Evolutionary conservation across 2,113 vertebrate genomes (phyloP), one percentile per base, ranked within the genome.

Genomic region (Prionailurus bengalensis): DNA sequence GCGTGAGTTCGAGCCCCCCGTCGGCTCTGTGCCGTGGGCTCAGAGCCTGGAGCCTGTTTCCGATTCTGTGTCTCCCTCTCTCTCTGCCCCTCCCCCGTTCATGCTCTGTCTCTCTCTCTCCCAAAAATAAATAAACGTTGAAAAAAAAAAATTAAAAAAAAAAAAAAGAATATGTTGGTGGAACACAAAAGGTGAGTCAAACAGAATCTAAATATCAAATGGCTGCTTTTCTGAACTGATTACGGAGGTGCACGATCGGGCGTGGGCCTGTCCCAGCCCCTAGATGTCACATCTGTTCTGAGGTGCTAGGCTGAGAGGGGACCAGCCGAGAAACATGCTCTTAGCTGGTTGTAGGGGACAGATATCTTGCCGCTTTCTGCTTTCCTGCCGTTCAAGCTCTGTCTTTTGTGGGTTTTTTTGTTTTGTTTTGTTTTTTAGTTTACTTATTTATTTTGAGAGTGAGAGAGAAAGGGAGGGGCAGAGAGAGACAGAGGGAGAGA

Each of bases 201-300:
- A 51, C 8, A 6, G 53, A 53, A 17, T 55, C 58, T 3, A 29
- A 68, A 23, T 79, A 61, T 15, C 94, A 39, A 29, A 61, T 1
- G 2, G 31, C 42, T 55, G 25, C 63, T 68, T 68, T 84, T 53
- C 79, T 51, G 79, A 48, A 25, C 25, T 15, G 29, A 45, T 23
- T 25, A 0, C 23, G 51, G 66, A 53, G 23, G 29, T 21, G 19
- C 8, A 0, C 7, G 21, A 81, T 51, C 61, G n/a, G 16, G 82
- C 15, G 4, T 7, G n/a, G 36, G 31, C 51, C 83, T 74, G 19
- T 13, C 23, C 15, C 0, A 0, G 51, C 9, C 65, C 33, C 4
- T 3, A 4, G 42, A 31, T 0, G 11, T 36, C 70, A 61, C 14
- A 0, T 7, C 39, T 71, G 15, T 71, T 27, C 25, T 1, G 7